phyloP scores from a whole-genome alignment of 2,797 vertebrate species.

The Rhabdomys pumilio region DNA sequence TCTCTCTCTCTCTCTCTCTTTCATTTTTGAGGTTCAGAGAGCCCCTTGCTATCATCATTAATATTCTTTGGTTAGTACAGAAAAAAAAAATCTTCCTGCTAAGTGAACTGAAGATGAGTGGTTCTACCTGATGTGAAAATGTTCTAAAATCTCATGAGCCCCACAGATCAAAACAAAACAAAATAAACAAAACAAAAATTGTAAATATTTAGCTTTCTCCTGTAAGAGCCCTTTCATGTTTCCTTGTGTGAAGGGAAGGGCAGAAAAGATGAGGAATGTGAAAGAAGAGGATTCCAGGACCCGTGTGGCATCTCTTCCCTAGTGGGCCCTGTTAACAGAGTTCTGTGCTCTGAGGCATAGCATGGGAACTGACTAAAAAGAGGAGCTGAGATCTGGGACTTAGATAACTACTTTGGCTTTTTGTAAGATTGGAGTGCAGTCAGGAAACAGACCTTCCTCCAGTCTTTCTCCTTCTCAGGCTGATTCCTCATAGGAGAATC shows the following conservation, averaged over 20 bases:
- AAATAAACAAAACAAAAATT: background rate
- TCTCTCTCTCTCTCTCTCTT: no score
- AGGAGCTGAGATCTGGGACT: background rate
- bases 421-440: background rate
- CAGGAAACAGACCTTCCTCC: background rate
- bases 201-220: background rate
- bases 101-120: background rate
- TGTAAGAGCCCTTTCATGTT: background rate
- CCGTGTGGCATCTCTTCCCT: background rate
- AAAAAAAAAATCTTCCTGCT: background rate
- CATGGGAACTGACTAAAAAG: background rate
- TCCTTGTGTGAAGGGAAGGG: background rate
- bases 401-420: background rate
- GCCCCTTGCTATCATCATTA: background rate
- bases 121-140: conserved; percentile 21
- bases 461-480: background rate
- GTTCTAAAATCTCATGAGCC: background rate
- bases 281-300: background rate
- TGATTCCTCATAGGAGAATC: background rate
- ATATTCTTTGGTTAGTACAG: background rate
- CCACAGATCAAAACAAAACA: background rate
- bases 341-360: background rate
- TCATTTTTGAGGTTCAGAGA: background rate
- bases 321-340: background rate
- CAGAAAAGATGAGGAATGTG: background rate